Conservation (phyloP, 2,888 invertebrate genomes). For the Danaus chrysippus region DNA sequence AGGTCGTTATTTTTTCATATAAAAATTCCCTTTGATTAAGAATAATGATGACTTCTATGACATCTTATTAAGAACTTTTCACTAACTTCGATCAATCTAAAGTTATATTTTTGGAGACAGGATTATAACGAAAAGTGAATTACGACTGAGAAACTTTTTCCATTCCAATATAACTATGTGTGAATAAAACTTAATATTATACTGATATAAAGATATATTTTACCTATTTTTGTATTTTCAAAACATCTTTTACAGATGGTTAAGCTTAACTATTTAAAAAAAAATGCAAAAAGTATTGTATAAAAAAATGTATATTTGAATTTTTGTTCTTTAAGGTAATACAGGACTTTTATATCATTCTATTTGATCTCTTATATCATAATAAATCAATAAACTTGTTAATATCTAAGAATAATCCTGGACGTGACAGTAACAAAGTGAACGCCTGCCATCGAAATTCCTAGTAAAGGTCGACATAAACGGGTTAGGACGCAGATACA, state of each 20-base stretch:
- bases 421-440: conserved; percentile 20
- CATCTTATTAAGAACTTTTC: conserved; percentile 16
- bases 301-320: too few species aligned
- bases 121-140: conserved; percentile 11
- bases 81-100: conserved; percentile 8
- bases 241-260: too few species aligned
- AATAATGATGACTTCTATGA: conserved; percentile 10
- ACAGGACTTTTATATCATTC: too few species aligned
- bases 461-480: conserved; percentile 38
- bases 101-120: conserved; percentile 6
- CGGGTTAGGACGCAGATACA: conserved; percentile 29
- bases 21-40: conserved; percentile 4
- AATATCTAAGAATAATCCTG: conserved; percentile 15
- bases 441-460: conserved; percentile 37
- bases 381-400: not conserved
- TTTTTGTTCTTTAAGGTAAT: too few species aligned
- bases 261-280: too few species aligned
- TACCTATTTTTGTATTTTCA: not conserved
- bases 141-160: not conserved
- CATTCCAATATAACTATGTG: not conserved
- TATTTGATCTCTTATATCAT: too few species aligned
- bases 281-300: too few species aligned
- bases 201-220: not conserved
- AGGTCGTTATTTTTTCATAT: conserved; percentile 8
- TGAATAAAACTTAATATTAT: not conserved